phyloP scores from a whole-genome alignment of 2,113 vertebrate species.

The Myodes glareolus region DNA sequence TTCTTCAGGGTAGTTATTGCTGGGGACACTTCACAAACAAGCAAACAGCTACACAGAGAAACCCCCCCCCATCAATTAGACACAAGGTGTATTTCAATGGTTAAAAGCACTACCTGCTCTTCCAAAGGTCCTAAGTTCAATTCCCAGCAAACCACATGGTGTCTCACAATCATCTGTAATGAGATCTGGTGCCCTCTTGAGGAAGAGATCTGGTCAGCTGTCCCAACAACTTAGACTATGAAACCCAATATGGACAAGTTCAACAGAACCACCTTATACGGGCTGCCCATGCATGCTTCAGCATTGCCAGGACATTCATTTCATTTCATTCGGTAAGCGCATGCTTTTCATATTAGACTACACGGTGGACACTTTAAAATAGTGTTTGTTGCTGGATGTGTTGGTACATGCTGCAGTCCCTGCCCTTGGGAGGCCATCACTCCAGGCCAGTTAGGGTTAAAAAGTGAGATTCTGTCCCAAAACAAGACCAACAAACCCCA shows the following conservation, averaged over 20 bases:
- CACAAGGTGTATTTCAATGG: background rate
- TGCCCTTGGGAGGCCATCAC: background rate
- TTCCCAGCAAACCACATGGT: too few species aligned
- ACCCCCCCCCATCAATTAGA: background rate
- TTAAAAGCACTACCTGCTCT: too few species aligned
- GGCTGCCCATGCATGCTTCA: too few species aligned
- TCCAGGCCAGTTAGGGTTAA: background rate
- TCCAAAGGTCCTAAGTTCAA: too few species aligned
- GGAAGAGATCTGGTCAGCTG: too few species aligned
- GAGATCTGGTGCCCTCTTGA: too few species aligned
- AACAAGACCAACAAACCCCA: background rate
- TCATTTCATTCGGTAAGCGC: too few species aligned
- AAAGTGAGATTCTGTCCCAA: background rate
- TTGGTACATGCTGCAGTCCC: background rate
- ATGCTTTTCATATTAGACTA: background rate
- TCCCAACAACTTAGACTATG: too few species aligned
- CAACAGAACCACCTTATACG: too few species aligned
- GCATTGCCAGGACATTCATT: too few species aligned
- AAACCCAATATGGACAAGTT: too few species aligned
- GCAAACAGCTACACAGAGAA: conserved; percentile 38
- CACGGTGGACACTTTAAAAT: background rate
- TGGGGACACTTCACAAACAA: conserved; percentile 7
- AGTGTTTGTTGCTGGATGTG: background rate
- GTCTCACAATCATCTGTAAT: too few species aligned
- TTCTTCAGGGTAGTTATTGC: conserved; percentile 25